Evolutionary conservation across 1,140 invertebrate species (phyloP), one percentile per base, ranked within the genome.

Genomic region (Phortica variegata): DNA sequence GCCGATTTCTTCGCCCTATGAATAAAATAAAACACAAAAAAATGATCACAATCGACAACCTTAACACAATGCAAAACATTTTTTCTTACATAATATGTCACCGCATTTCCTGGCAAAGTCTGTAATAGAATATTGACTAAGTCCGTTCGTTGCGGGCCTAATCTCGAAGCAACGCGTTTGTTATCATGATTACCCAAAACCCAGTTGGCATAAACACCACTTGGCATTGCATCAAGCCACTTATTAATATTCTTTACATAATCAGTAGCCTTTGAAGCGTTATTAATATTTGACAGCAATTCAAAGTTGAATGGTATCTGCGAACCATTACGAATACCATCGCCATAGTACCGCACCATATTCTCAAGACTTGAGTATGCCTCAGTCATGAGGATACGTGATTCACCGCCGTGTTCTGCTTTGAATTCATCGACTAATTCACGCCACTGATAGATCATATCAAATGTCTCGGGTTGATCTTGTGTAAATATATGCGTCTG

Each of bases 1-100:
- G 0, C 84, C 88, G 32, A 90, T 82, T 73, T 91, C 89, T 73
- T 91, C 88, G 10, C 88, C 89, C 77, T 88, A 36, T 13, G 33
- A 36, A 43, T 39, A 39, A 40, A 3, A 9, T 6, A 26, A 26
- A 26, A 26, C 10, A 26, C 10, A 26, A 26, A 26, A 26, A 26
- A 26, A 26, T 26, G 23, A 26, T n/a, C n/a, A n/a, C 23, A 26
- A 26, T 6, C 23, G 10, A 5, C 10, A 26, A 26, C 10, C 10
- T 26, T 26, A 26, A 26, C n/a, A n/a, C n/a, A n/a, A n/a, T n/a
- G n/a, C n/a, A n/a, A 36, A 8, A 3, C 9, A 47, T 16, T 13
- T 19, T 9, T 37, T 15, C 21, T 44, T 50, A 56, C 87, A 69
- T 87, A 82, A 69, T 88, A 88, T 17, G 82, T 80, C 23, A 87